Conservation (phyloP, 2,888 invertebrate genomes). For the Drosophila pseudotakahashii region DNA sequence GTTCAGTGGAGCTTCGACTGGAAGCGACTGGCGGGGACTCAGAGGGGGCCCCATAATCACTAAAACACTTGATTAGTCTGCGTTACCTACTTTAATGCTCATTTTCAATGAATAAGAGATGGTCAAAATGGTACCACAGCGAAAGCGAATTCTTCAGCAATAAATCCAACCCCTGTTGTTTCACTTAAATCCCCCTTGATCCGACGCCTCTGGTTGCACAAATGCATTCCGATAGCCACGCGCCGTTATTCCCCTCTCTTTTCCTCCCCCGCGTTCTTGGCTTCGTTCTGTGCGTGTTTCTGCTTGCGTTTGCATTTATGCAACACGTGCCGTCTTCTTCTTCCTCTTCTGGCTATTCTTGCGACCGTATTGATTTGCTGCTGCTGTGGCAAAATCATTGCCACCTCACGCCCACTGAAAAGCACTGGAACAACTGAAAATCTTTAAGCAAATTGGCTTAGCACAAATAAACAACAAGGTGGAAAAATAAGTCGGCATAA, state of each 20-base stretch:
- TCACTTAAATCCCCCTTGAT: neutral
- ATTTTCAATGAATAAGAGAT: too few relatives aligned
- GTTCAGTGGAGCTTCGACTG: neutral
- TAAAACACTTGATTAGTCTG: neutral
- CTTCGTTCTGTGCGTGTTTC: conserved; percentile 17
- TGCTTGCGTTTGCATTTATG: conserved; percentile 42
- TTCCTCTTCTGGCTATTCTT: neutral
- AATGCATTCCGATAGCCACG: conserved; percentile 44
- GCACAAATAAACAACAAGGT: conserved; percentile 55
- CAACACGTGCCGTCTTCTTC: conserved; percentile 32
- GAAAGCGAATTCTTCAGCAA: too few relatives aligned
- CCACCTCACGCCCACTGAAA: conserved; percentile 7
- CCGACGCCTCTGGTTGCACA: conserved; percentile 12
- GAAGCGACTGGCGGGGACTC: neutral
- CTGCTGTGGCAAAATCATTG: conserved; percentile 27
- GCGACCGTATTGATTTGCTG: conserved; percentile 22
- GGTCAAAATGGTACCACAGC: too few relatives aligned
- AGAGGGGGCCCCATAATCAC: neutral
- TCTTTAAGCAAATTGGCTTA: conserved; percentile 69
- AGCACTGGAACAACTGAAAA: conserved; percentile 22
- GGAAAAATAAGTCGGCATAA: conserved; percentile 23
- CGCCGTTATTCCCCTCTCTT: conserved; percentile 17
- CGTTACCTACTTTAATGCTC: too few relatives aligned
- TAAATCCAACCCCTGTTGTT: neutral
- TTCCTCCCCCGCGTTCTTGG: too few relatives aligned